phyloP scores from a whole-genome alignment of 2,888 invertebrate genomes.

The Bombylius discolor region DNA sequence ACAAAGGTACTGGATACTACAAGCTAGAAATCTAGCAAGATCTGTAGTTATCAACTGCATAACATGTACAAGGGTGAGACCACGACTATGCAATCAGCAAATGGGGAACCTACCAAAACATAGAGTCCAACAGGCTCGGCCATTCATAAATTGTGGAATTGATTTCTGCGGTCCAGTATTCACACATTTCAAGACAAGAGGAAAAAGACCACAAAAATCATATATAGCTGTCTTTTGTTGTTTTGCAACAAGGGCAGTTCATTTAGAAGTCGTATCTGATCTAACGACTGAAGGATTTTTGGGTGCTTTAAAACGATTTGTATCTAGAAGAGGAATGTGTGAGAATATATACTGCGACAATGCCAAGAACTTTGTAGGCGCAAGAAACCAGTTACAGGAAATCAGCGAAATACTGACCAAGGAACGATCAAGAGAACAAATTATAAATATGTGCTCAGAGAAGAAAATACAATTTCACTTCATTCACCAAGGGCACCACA shows the following conservation, averaged over 20 bases:
- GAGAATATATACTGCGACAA: conserved; percentile 6
- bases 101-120: too few species aligned
- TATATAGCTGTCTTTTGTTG: conserved; percentile 2
- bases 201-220: neutral
- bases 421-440: neutral
- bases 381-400: neutral
- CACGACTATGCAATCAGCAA: too few species aligned
- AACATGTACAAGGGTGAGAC: too few species aligned
- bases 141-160: conserved; percentile 8
- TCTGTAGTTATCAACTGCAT: too few species aligned
- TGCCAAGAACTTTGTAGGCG: neutral
- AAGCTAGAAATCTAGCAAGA: neutral
- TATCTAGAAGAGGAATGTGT: conserved; percentile 6
- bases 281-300: conserved; percentile 5
- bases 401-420: neutral
- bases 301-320: conserved; percentile 8
- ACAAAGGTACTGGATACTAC: conserved; percentile 8
- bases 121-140: conserved; percentile 5
- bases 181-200: too few species aligned
- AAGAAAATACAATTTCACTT: conserved; percentile 1
- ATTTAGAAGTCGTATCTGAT: conserved; percentile 9
- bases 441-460: neutral
- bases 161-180: neutral
- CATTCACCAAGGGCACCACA: conserved; percentile 3
- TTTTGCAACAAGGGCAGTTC: conserved; percentile 9